Evolutionary conservation across 2,888 invertebrate species (phyloP).

Genomic region (Polylopha cassiicola): DNA sequence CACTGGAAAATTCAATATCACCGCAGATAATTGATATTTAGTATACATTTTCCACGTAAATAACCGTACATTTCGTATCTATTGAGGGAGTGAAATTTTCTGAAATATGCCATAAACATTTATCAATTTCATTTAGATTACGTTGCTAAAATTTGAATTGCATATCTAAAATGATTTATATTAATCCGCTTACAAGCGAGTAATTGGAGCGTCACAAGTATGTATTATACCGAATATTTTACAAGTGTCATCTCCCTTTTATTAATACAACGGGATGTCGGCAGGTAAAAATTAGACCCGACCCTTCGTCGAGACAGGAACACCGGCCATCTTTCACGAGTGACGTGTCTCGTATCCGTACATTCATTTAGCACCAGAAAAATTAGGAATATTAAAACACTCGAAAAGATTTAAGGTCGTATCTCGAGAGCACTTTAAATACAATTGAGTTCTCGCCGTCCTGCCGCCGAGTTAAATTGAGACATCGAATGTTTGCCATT

Average conservation of each 20-base stretch:
- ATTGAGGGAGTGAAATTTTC: too few relatives aligned
- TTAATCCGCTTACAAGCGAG: slow-evolving; percentile 39
- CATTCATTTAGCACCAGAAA: slow-evolving; percentile 51
- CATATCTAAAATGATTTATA: too few relatives aligned
- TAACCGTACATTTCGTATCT: too few relatives aligned
- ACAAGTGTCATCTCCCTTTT: slow-evolving; percentile 51
- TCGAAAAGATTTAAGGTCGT: slow-evolving; percentile 48
- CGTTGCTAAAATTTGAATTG: too few relatives aligned
- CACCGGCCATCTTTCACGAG: slow-evolving; percentile 62
- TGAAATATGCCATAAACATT: too few relatives aligned
- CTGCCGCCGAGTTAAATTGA: slow-evolving; percentile 55
- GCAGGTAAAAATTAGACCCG: slow-evolving; percentile 70
- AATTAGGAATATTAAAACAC: slow-evolving; percentile 58
- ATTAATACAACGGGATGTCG: slow-evolving; percentile 63
- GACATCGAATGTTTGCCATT: slow-evolving; percentile 70
- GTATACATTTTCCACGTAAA: too few relatives aligned
- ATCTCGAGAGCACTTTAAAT: slow-evolving; percentile 46
- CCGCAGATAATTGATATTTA: too few relatives aligned
- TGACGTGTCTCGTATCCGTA: slow-evolving; percentile 54
- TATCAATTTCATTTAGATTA: too few relatives aligned
- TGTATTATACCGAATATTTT: slow-evolving; percentile 34
- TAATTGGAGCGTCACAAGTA: slow-evolving; percentile 7
- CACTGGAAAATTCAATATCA: too few relatives aligned
- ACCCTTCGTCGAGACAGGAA: slow-evolving; percentile 47
- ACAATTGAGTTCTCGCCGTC: slow-evolving; percentile 50